phyloP scores from a whole-genome alignment of 1,140 invertebrate species.

The Danaus melanippus region DNA sequence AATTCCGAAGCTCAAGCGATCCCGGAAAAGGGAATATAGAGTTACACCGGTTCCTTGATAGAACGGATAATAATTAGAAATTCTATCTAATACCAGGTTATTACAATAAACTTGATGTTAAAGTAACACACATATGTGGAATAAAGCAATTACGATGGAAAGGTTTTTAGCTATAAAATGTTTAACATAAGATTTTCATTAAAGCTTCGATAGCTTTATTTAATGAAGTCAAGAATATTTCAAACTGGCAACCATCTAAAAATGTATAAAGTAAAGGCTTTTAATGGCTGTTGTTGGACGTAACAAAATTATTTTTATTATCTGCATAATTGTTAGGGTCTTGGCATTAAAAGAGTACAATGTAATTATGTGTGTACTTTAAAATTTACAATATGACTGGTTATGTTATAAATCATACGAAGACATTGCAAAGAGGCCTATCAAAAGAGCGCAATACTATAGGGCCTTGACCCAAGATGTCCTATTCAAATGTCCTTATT shows the following conservation, averaged over 20 bases:
- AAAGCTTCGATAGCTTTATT: no score
- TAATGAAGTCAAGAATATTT: no score
- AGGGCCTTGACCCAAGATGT: constrained; percentile 47
- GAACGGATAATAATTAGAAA: constrained; percentile 11
- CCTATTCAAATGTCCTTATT: constrained; percentile 60
- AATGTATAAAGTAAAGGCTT: no score
- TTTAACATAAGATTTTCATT: no score
- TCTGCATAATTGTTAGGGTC: no score
- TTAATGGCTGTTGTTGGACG: no score
- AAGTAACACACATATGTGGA: not conserved
- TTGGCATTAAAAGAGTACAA: no score
- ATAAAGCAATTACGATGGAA: no score
- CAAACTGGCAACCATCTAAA: no score
- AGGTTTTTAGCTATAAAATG: no score
- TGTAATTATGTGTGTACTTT: no score
- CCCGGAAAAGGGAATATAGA: constrained; percentile 13
- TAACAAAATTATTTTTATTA: no score
- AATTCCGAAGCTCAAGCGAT: constrained; percentile 4
- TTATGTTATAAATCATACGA: constrained; percentile 17
- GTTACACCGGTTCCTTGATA: constrained; percentile 9
- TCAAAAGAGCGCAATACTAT: constrained; percentile 31
- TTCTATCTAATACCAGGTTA: constrained; percentile 13
- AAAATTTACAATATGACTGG: constrained; percentile 7
- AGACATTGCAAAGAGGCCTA: constrained; percentile 16
- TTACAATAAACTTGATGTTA: constrained; percentile 13